A percentile compares a stretch with the other conserved stretches of the same genome.
phyloP scores from a whole-genome alignment of 2,888 invertebrate genomes.

The Chrysina gloriosa region DNA sequence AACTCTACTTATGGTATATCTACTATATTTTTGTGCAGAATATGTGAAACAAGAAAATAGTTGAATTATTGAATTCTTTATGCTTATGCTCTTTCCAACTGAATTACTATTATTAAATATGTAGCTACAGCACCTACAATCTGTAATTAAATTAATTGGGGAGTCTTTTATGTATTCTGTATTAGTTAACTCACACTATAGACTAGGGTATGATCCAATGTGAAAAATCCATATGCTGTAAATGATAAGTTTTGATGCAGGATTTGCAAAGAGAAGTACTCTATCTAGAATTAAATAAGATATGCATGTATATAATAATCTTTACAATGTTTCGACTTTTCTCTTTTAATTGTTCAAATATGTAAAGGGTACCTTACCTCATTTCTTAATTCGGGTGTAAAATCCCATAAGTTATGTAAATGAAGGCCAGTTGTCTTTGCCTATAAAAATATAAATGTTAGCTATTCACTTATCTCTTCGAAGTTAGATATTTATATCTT shows the following conservation, averaged over 20 bases:
- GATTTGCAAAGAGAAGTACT: constrained; percentile 52
- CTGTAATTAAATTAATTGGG: background rate
- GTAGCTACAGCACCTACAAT: constrained; percentile 5
- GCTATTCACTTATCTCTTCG: background rate
- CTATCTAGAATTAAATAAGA: constrained; percentile 46
- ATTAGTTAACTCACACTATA: constrained; percentile 47
- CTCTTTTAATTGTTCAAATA: background rate
- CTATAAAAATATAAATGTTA: constrained; percentile 40
- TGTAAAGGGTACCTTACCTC: constrained; percentile 43
- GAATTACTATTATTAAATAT: constrained; percentile 18
- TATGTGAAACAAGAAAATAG: background rate
- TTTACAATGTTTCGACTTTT: background rate
- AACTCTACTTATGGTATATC: too few relatives aligned
- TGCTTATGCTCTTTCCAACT: background rate
- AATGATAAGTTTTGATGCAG: constrained; percentile 51
- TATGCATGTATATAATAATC: too few relatives aligned
- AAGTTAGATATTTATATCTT: background rate
- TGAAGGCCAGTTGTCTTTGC: constrained; percentile 46
- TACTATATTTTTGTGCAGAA: too few relatives aligned
- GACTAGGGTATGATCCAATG: constrained; percentile 50
- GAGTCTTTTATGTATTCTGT: background rate
- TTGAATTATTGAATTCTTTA: background rate
- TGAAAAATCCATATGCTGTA: constrained; percentile 51
- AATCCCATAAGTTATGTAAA: constrained; percentile 47
- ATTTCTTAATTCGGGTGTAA: constrained; percentile 40